Evolutionary conservation across 2,888 invertebrate genomes (phyloP), one percentile per base, ranked within the genome.

Genomic region (Dilophus febrilis): DNA sequence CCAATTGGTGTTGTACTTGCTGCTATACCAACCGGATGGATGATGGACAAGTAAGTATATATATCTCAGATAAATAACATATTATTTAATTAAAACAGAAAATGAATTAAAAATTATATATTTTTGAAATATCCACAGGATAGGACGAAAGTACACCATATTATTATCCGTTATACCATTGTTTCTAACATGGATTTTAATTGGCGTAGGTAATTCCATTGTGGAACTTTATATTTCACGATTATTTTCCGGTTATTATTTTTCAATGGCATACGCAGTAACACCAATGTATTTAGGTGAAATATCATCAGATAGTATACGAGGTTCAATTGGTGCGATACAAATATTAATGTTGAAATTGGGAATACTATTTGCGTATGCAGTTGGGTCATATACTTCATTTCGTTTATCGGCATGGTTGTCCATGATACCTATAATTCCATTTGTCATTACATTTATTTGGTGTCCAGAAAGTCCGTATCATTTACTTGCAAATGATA

Each of bases 401-500:
- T 71, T 73, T 59, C 60, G 58, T 46, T 57, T 55, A 17, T 60
- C 72, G 45, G 71, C 71, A 40, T 61, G 61, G 40, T 65, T 72
- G 53, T 73, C 72, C 52, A 58, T 71, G 47, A 54, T 67, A 45
- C 60, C 74, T 40, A 71, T 75, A 11, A 55, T 73, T 28, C 48
- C 70, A 29, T 71, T 73, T 50, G 55, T 74, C 22, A 40, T 71
- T 13, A 58, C 66, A 14, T 70, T 76, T 54, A 56, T 70, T 29
- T 69, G 70, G 52, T 65, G 78, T 55, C 80, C 80, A n/a, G 80
- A 81, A 61, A 72, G 74, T 46, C 77, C 77, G 13, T 67, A 73
- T 48, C 71, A 65, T 53, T 65, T 68, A 48, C 56, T 70, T 44
- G 64, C 66, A 50, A 67, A 66, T 45, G 67, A 66, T 48, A 63